Conservation (phyloP, 2,113 vertebrate species). For the Mustela nigripes region DNA sequence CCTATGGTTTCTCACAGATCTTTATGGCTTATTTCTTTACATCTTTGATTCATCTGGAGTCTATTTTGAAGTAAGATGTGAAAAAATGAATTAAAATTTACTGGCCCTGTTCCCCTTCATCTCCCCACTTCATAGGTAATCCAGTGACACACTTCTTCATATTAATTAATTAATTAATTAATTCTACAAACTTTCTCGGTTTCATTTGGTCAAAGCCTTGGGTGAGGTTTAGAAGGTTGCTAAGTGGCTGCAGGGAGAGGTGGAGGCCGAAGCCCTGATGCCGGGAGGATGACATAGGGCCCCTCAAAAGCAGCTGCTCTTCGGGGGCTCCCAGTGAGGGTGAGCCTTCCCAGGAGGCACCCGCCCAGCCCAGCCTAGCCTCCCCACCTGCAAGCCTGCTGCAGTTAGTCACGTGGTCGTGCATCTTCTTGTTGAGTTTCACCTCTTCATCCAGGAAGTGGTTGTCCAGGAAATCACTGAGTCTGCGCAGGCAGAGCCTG, state of each 20-base stretch:
- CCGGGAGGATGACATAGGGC: rapidly evolving
- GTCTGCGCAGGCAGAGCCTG: neutral
- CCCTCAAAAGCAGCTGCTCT: neutral
- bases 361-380: neutral
- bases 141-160: neutral
- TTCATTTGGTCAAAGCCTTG: neutral
- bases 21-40: neutral
- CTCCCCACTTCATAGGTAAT: neutral
- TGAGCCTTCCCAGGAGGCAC: neutral
- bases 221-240: neutral
- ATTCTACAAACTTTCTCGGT: neutral
- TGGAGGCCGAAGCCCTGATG: neutral
- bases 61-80: neutral
- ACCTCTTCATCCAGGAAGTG: neutral
- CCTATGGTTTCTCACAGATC: neutral
- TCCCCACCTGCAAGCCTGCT: neutral
- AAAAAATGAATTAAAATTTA: neutral
- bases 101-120: neutral
- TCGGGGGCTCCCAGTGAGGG: neutral
- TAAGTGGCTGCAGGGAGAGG: neutral
- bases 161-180: neutral
- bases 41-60: neutral
- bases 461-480: neutral
- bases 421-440: neutral
- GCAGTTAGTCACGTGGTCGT: neutral